Percentiles rank a stretch among this genome's conserved stretches.
Conservation (phyloP, 2,797 vertebrate genomes). For the Buphagus erythrorhynchus region DNA sequence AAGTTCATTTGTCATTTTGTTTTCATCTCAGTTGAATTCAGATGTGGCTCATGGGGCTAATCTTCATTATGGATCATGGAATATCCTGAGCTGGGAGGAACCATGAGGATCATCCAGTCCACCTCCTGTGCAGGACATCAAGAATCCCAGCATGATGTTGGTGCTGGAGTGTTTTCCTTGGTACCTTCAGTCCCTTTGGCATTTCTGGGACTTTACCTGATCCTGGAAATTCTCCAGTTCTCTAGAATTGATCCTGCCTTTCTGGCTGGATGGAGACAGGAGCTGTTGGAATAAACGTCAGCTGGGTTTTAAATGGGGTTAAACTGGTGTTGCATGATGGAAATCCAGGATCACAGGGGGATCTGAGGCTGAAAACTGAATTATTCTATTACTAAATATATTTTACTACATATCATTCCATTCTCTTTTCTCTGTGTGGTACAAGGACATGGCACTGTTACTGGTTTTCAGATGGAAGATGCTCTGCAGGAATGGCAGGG, state of each 20-base stretch:
- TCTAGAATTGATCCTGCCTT: not conserved
- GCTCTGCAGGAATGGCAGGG: not conserved
- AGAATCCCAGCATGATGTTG: accelerated
- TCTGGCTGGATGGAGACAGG: not conserved
- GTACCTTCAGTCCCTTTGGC: not conserved
- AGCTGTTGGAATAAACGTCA: not conserved
- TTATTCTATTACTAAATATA: not conserved
- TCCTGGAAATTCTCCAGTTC: not conserved
- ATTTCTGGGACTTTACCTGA: not conserved
- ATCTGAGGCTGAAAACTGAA: not conserved
- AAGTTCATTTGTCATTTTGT: not conserved
- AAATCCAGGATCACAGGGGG: not conserved
- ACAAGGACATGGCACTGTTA: accelerated
- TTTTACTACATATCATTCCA: accelerated
- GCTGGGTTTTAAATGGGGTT: not conserved
- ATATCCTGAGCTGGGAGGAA: not conserved
- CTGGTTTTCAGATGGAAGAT: not conserved
- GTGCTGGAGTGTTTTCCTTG: not conserved
- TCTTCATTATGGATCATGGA: not conserved
- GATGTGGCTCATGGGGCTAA: not conserved
- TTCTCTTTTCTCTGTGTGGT: not conserved
- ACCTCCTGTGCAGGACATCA: not conserved
- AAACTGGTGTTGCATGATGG: not conserved
- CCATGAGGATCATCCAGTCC: not conserved
- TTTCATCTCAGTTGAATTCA: not conserved